Base-by-base conservation (phyloP, 35 echinoderm and acorn worm species). In the Chiridota heheva region DNA sequence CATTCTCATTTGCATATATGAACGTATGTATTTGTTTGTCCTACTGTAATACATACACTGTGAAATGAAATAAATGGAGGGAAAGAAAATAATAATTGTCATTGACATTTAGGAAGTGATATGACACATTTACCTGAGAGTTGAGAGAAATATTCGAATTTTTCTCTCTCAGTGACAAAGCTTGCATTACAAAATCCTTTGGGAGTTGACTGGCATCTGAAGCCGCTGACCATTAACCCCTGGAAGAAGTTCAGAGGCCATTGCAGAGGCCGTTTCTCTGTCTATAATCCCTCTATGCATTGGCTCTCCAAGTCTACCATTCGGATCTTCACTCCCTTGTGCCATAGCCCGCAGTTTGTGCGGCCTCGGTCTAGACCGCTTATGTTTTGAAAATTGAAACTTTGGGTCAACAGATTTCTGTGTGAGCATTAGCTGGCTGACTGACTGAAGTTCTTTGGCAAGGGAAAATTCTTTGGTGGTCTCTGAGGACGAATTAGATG, bases 281-380 rank as follows among this genome's bases (percentile, higher is more conserved):
- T 93, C 90, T 63, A 88, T 83, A 33, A 88, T 69, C 36, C 90
- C 90, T 18, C 90, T 80, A 35, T 93, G 90, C 28, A 93, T 63
- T 1, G 85, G 80, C 48, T 93, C 78, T 8, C 88, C 81, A 20
- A 86, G 44, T 3, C 32, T 68, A 55, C 49, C 82, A 18, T 65
- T 35, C 7, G 38, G 34, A 58, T 70, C 59, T 38, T 73, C 82
- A 41, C 20, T 49, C 38, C 81, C 88, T 34, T 60, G 67, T 18
- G 62, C 44, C 5, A 80, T 29, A 1, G 49, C 53, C 29, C 60
- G 61, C 45, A 78, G 60, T 33, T 79, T 85, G 8, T 78, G 75
- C 29, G 75, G 53, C 39, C 47, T 78, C 5, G 22, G 53, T 30
- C 33, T 78, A 49, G 58, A 40, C 42, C 75, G 17, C 13, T 61